Percentiles rank a stretch among this genome's conserved stretches.
phyloP scores from a whole-genome alignment of 2,888 invertebrate species.

The Sturmia bella region DNA sequence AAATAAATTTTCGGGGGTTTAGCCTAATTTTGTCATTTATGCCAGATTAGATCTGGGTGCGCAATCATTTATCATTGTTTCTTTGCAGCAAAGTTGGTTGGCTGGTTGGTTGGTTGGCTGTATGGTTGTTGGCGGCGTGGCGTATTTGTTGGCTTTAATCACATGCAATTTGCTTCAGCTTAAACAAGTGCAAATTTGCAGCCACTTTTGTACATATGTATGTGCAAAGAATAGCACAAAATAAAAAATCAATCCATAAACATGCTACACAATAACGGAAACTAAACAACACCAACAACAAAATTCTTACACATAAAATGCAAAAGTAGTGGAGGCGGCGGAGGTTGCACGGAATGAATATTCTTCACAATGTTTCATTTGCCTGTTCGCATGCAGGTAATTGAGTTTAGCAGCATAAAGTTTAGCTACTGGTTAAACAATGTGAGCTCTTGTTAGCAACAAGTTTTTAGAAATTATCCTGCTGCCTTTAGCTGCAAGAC shows the following conservation, averaged over 20 bases:
- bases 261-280: constrained; percentile 48
- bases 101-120: background rate
- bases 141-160: constrained; percentile 52
- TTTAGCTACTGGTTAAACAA: constrained; percentile 7
- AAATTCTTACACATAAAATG: background rate
- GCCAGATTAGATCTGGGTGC: background rate
- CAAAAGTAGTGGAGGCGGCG: constrained; percentile 29
- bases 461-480: constrained; percentile 44
- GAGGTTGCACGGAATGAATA: constrained; percentile 8
- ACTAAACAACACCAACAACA: background rate
- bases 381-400: constrained; percentile 30
- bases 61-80: constrained; percentile 24
- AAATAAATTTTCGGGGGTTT: background rate
- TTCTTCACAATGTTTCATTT: constrained; percentile 34
- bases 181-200: constrained; percentile 62
- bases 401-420: constrained; percentile 20
- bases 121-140: constrained; percentile 43
- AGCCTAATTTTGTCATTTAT: constrained; percentile 14
- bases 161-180: constrained; percentile 53
- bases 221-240: constrained; percentile 5
- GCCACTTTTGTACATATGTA: constrained; percentile 18
- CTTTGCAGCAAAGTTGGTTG: background rate
- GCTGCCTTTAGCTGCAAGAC: background rate
- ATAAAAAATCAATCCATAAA: constrained; percentile 50
- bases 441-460: constrained; percentile 33